Conservation (phyloP, 2,797 vertebrate genomes). For the Alectoris magna region DNA sequence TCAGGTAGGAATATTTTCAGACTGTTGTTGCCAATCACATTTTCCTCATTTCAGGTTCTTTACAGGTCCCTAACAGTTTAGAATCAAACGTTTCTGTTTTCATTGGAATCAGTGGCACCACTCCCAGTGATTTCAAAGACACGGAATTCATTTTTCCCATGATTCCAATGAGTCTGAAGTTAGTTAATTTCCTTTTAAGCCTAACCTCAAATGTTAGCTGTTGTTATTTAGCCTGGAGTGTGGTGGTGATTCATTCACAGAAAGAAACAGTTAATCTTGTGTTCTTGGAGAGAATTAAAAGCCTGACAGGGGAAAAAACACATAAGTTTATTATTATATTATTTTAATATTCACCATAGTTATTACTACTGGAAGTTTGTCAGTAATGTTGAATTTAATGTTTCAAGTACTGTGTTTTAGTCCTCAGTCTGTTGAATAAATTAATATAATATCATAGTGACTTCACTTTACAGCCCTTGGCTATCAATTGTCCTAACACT, state of each 20-base stretch:
- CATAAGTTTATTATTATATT: background rate
- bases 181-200: background rate
- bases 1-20: background rate
- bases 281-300: background rate
- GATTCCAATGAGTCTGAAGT: background rate
- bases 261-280: background rate
- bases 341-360: background rate
- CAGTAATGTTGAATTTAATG: background rate
- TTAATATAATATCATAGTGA: background rate
- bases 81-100: background rate
- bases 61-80: background rate
- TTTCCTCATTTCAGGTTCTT: background rate
- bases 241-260: background rate
- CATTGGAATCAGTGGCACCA: background rate
- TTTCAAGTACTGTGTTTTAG: background rate
- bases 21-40: background rate
- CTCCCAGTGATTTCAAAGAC: background rate
- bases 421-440: background rate
- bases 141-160: background rate
- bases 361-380: background rate
- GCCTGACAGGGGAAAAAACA: background rate
- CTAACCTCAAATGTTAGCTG: background rate
- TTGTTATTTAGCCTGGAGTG: background rate
- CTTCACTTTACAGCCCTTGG: background rate
- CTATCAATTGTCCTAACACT: background rate